These are phyloP conservation scores for Protomyctophum bolini DNA, from an alignment of 2,113 vertebrate species.

Conservation along the genomic window DNA sequence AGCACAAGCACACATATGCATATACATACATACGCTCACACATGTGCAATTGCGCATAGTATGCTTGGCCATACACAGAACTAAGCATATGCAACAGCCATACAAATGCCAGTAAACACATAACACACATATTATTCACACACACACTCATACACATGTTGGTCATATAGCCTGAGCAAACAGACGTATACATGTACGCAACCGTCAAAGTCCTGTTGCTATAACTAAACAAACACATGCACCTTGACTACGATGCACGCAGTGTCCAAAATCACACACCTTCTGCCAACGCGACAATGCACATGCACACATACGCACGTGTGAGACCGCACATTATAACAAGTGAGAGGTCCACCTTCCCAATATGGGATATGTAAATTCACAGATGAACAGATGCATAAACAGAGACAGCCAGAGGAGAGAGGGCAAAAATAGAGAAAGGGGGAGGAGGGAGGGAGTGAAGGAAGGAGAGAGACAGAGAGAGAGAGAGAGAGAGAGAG, in stretches of 20 bases:
- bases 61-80: no score
- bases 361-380: constrained; percentile 43
- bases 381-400: constrained; percentile 47
- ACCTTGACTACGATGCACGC: background rate
- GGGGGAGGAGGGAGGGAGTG: constrained; percentile 15
- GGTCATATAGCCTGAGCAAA: constrained; percentile 77
- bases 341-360: constrained; percentile 32
- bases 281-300: constrained; percentile 25
- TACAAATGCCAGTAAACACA: background rate
- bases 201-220: no score
- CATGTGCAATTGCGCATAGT: no score
- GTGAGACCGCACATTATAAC: constrained; percentile 12
- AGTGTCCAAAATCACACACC: constrained; percentile 43
- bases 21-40: constrained; percentile 5
- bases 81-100: no score
- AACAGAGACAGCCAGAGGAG: constrained; percentile 31
- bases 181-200: constrained; percentile 9
- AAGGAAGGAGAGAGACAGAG: constrained; percentile 13
- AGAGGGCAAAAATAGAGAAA: constrained; percentile 8
- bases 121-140: constrained; percentile 22
- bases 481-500: constrained; percentile 1
- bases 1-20: constrained; percentile 37
- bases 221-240: no score
- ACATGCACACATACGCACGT: constrained; percentile 14
- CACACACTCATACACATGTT: constrained; percentile 64